Percentiles rank a stretch among this genome's conserved stretches.
Evolutionary conservation across 2,113 vertebrate genomes (phyloP).

Genomic region (Etheostoma spectabile): DNA sequence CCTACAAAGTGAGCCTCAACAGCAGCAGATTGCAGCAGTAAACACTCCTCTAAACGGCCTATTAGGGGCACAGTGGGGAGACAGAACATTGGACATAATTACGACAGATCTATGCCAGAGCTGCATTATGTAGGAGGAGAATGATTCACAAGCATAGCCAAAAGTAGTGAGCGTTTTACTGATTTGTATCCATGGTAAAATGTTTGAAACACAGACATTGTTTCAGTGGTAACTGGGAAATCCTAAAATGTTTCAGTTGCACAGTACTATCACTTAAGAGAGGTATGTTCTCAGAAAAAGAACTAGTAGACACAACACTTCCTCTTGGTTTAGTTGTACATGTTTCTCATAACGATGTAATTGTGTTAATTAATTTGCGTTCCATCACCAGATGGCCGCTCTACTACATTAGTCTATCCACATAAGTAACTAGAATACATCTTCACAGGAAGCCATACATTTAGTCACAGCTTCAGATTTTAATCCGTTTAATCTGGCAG

Average conservation of each 20-base stretch:
- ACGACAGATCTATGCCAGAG: slow-evolving; percentile 45
- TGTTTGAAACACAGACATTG: slow-evolving; percentile 33
- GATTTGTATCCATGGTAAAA: slow-evolving; percentile 43
- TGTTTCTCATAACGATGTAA: background rate
- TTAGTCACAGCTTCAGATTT: background rate
- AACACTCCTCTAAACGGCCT: slow-evolving; percentile 64
- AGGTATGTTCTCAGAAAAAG: background rate
- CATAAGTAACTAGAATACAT: background rate
- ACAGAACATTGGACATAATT: slow-evolving; percentile 71
- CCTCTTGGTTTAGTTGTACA: background rate
- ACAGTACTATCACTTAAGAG: background rate
- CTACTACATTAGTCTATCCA: background rate
- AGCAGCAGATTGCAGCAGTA: slow-evolving; percentile 63
- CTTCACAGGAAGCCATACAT: background rate
- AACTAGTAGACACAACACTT: background rate
- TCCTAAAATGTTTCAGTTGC: slow-evolving; percentile 4
- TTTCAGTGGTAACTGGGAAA: slow-evolving; percentile 57
- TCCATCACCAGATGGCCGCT: background rate
- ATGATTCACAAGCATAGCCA: slow-evolving; percentile 54
- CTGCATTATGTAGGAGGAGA: slow-evolving; percentile 54
- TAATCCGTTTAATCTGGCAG: background rate
- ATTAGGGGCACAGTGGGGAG: slow-evolving; percentile 59
- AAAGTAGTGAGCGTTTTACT: slow-evolving; percentile 48
- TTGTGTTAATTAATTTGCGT: background rate
- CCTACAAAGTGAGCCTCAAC: slow-evolving; percentile 18